Evolutionary conservation across 2,888 invertebrate genomes (phyloP), one percentile per base, ranked within the genome.

Genomic region (Pandemis cinnamomeana): DNA sequence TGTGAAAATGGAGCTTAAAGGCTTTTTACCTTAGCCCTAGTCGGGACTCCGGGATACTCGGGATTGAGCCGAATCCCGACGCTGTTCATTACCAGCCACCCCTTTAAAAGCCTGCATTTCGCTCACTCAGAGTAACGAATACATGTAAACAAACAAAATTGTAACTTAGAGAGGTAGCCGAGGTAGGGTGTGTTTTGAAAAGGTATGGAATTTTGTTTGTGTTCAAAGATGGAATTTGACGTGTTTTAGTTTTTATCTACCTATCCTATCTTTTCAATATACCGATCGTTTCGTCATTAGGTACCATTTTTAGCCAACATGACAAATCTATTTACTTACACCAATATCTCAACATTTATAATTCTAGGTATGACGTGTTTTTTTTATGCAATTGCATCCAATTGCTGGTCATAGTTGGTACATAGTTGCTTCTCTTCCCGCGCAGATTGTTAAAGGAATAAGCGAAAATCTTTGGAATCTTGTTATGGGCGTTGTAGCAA

Each of bases 1-100:
- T 78, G 79, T 79, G 80, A 80, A 84, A 83, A 85, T 81, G 82
- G 83, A 86, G 85, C 84, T 85, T 81, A 85, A 87, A 88, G 87
- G 90, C 86, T 89, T 89, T 87, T 90, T 88, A 90, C 87, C 83
- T 89, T 87, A 87, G 90, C 87, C 85, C 84, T 84, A 80, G 83
- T 80, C 82, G 84, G 55, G 55, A 55, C 55, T 55, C 55, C 15
- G 55, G 55, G 20, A 55, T 55, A 55, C 55, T 20, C 55, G 55
- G 87, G 87, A 89, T 90, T 91, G 89, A 85, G 87, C 84, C 83
- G 83, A 86, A 86, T 86, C 85, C 80, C 81, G 84, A 85, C 84
- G 83, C 79, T 78, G 89, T 88, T 91, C 87, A 91, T 92, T 91
- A 91, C 91, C 88, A 86, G 55, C 89, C 85, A 86, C 87, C 89